Base-by-base conservation (phyloP, 2,888 invertebrate species). In the Lamellibrachia columna region DNA sequence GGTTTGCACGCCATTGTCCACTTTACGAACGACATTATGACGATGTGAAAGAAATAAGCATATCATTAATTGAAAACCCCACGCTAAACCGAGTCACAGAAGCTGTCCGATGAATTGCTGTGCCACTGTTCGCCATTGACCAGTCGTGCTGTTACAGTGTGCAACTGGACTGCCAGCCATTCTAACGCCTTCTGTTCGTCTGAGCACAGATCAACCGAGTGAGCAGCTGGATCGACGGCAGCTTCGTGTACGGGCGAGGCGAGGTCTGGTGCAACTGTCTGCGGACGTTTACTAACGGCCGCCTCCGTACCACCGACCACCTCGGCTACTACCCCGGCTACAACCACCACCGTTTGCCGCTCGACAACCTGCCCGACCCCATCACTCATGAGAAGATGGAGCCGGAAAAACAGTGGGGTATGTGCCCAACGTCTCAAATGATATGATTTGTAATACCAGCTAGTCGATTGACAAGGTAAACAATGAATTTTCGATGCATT, bases 141-240 rank as follows among this genome's bases (percentile, higher is more conserved):
- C 40, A 40, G 40, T 40, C 40, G 40, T 40, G 40, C 40, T 40
- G 40, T 40, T 40, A 0, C 40, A 40, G 40, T 40, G 40, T 1
- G 40, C 40, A 1, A 90, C 15, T 90, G 90, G n/a, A 90, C 15
- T n/a, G 15, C 15, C 15, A 90, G n/a, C 15, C 90, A 22, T n/a
- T 90, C 15, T 90, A 90, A 91, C 52, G 58, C 75, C 22, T 6
- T 11, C 6, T n/a, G 75, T 22, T 52, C 94, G 95, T 58, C 11
- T 91, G 40, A 4, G n/a, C 22, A 11, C 97, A 99, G 99, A 97
- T 98, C 95, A 99, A 99, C 97, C 98, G 98, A 97, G 98, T 99
- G 96, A 99, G 99, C 92, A 98, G 99, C 95, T 99, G 99, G 99
- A 99, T 99, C 95, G 99, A 99, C 97, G 99, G 98, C 94, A 99